phyloP scores from a whole-genome alignment of 2,888 invertebrate species.

The Trissolcus japonicus region DNA sequence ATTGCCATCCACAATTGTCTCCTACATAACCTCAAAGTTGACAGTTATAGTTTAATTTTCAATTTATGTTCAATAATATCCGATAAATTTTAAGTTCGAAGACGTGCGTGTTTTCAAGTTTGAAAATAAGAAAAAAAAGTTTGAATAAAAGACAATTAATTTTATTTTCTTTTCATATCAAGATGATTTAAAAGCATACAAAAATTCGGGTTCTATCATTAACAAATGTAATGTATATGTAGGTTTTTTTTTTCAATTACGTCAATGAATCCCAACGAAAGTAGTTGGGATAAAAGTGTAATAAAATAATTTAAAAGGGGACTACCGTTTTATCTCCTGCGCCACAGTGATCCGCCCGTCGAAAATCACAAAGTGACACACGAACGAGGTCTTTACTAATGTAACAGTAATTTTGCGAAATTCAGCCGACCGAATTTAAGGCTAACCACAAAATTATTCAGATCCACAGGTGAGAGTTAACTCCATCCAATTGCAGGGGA shows the following conservation, averaged over 20 bases:
- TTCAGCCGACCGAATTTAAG: conserved; percentile 42
- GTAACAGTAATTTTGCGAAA: conserved; percentile 40
- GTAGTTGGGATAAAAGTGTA: background rate
- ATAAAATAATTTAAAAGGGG: no score
- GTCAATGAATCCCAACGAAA: no score
- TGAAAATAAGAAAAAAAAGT: background rate
- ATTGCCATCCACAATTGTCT: no score
- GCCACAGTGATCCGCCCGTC: background rate
- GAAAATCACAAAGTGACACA: conserved; percentile 10
- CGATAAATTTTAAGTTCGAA: conserved; percentile 23
- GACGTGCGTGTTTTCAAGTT: background rate
- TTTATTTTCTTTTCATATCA: background rate
- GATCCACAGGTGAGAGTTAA: conserved; percentile 46
- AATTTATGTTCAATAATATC: conserved; percentile 45
- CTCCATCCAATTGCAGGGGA: conserved; percentile 27
- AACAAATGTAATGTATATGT: no score
- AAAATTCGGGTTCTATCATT: no score
- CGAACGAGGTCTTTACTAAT: conserved; percentile 15
- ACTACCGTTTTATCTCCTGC: background rate
- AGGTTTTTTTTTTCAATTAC: no score
- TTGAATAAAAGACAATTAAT: background rate
- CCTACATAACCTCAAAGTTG: no score
- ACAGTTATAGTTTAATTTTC: conserved; percentile 49
- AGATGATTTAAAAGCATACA: no score
- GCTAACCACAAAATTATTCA: conserved; percentile 49